Percentiles rank a stretch among this genome's conserved stretches.
phyloP scores from a whole-genome alignment of 2,888 invertebrate species.

The Aelia acuminata region DNA sequence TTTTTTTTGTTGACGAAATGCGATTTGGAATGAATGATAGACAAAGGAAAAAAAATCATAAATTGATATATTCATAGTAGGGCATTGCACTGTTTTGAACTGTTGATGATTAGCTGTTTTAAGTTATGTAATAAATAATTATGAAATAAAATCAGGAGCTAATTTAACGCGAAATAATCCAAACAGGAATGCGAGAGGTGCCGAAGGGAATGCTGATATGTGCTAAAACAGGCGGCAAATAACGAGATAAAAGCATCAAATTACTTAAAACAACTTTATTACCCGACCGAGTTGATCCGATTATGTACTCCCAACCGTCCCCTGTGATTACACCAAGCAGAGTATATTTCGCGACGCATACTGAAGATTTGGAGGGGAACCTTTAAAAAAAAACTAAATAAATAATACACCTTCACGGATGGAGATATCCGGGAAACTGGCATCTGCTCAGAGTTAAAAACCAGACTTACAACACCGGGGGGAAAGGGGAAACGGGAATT shows the following conservation, averaged over 20 bases:
- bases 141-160: background rate
- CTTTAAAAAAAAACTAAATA: background rate
- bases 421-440: slow-evolving; percentile 24
- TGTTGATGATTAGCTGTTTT: background rate
- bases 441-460: slow-evolving; percentile 48
- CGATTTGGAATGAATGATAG: too few species aligned
- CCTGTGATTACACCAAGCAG: background rate
- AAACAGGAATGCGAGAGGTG: slow-evolving; percentile 6
- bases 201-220: slow-evolving; percentile 21
- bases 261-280: slow-evolving; percentile 51
- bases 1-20: too few species aligned
- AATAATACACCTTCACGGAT: background rate
- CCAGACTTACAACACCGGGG: background rate
- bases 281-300: slow-evolving; percentile 1
- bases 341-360: background rate
- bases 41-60: too few species aligned
- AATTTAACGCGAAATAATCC: slow-evolving; percentile 5
- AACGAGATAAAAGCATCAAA: slow-evolving; percentile 44
- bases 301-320: background rate
- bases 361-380: background rate
- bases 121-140: background rate
- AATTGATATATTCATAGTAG: too few species aligned
- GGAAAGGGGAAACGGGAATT: slow-evolving; percentile 20
- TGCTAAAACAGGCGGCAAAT: slow-evolving; percentile 46
- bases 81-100: background rate